Evolutionary conservation across 2,888 invertebrate genomes (phyloP), one percentile per base, ranked within the genome.

Genomic region (Heteropelma amictum): DNA sequence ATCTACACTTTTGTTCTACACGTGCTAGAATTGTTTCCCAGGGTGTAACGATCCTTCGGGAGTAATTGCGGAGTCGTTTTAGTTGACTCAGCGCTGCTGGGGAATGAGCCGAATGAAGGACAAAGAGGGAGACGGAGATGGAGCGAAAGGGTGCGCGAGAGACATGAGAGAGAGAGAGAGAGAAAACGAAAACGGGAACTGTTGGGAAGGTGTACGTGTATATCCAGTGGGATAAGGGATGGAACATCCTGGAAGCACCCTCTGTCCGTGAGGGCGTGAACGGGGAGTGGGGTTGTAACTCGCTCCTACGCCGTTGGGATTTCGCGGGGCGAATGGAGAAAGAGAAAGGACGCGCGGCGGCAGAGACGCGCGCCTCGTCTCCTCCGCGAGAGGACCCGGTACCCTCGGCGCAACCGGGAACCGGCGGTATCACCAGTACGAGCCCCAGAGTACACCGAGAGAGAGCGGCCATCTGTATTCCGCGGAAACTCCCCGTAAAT

Each of bases 21-120:
- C 71, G 74, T 70, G 72, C 77, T 80, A 79, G 83, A 81, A 84
- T 85, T 85, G 85, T 86, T 86, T 87, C 81, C 82, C 81, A 78
- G 80, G 80, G 81, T 82, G 84, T 84, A 87, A 84, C 85, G 83
- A 86, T 86, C 84, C 84, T 81, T 78, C 64, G 81, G 83, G 85
- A 86, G 85, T 86, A 86, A 86, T 86, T 86, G 86, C 85, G 79
- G 81, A 82, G 83, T 85, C 82, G 85, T 85, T 84, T 84, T 79
- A 82, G 85, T 81, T 79, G 86, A 86, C 82, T 86, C 85, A 86
- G 85, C 86, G 80, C 77, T 80, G 75, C 28, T 56, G 79, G 80
- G 77, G 77, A 81, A 80, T 77, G 79, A 72, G 79, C 79, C 77
- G 77, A 72, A 76, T 72, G 70, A 78, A 65, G 74, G 71, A 80